A percentile compares a stretch with the other conserved stretches of the same genome.
Evolutionary conservation across 2,888 invertebrate genomes (phyloP).

Genomic region (Apamea epomidion): DNA sequence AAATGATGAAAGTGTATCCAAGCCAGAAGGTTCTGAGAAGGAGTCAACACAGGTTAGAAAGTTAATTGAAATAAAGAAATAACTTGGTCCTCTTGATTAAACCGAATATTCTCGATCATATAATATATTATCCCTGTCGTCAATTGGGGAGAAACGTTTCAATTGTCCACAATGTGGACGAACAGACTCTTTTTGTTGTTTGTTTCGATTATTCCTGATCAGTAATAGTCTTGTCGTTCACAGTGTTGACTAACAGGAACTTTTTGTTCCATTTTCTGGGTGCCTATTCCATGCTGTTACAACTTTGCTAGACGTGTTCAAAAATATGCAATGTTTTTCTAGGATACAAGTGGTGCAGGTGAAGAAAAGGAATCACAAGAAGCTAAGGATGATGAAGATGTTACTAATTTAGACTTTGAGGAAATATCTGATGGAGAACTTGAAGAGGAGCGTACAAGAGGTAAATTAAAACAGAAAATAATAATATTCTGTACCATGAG

Average conservation of each 20-base stretch:
- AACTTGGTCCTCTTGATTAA: background rate
- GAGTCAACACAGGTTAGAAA: slow-evolving; percentile 84
- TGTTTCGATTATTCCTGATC: background rate
- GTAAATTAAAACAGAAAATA: slow-evolving; percentile 67
- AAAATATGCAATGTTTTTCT: slow-evolving; percentile 30
- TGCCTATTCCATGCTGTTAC: background rate
- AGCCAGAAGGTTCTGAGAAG: slow-evolving; percentile 82
- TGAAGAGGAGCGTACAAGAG: slow-evolving; percentile 94
- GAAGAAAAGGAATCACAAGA: slow-evolving; percentile 88
- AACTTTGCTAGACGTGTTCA: background rate
- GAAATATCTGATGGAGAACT: slow-evolving; percentile 97
- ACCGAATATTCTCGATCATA: background rate
- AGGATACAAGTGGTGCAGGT: slow-evolving; percentile 85
- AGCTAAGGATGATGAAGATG: slow-evolving; percentile 93
- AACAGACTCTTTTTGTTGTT: background rate
- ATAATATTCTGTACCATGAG: background rate
- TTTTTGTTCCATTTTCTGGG: background rate
- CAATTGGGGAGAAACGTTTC: background rate
- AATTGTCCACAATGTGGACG: background rate
- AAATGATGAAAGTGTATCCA: slow-evolving; percentile 77
- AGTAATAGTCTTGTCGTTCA: background rate
- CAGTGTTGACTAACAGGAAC: background rate
- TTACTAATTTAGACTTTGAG: slow-evolving; percentile 95
- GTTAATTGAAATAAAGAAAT: slow-evolving; percentile 8
- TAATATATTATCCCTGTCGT: background rate